These are phyloP conservation scores for Ornithorhynchus anatinus DNA, from an alignment of 2,113 vertebrate species.

Conservation along the genomic window DNA sequence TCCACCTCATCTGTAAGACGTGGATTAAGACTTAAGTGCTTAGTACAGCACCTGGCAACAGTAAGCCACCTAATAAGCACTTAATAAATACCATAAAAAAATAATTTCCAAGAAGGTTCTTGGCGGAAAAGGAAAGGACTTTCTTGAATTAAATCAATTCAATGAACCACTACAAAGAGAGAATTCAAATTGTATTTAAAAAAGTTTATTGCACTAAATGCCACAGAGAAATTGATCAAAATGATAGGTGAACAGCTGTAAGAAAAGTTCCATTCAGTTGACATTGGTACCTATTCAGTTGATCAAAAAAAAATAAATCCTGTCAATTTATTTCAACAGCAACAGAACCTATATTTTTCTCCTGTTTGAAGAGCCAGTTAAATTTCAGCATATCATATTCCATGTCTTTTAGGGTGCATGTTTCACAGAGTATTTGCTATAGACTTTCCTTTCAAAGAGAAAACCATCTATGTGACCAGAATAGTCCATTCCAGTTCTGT, in stretches of 20 bases:
- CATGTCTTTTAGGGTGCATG: constrained; percentile 13
- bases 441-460: constrained; percentile 21
- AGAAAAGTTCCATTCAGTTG: constrained; percentile 57
- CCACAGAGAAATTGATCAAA: constrained; percentile 69
- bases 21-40: no score
- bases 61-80: no score
- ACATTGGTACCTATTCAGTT: constrained; percentile 53
- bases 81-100: no score
- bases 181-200: constrained; percentile 50
- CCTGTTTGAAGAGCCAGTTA: constrained; percentile 45
- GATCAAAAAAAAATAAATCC: constrained; percentile 59
- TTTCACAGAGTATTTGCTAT: constrained; percentile 21
- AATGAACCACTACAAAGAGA: no score
- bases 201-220: constrained; percentile 82
- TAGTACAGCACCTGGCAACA: no score
- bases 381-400: constrained; percentile 35
- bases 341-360: constrained; percentile 46
- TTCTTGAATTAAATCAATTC: no score
- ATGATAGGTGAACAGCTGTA: constrained; percentile 62
- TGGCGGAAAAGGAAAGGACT: no score
- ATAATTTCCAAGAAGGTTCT: no score
- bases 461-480: background rate
- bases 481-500: background rate
- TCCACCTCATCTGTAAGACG: no score
- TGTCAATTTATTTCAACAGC: constrained; percentile 47